Evolutionary conservation across 2,113 vertebrate species (phyloP).

Genomic region (Marcusenius ussheri): DNA sequence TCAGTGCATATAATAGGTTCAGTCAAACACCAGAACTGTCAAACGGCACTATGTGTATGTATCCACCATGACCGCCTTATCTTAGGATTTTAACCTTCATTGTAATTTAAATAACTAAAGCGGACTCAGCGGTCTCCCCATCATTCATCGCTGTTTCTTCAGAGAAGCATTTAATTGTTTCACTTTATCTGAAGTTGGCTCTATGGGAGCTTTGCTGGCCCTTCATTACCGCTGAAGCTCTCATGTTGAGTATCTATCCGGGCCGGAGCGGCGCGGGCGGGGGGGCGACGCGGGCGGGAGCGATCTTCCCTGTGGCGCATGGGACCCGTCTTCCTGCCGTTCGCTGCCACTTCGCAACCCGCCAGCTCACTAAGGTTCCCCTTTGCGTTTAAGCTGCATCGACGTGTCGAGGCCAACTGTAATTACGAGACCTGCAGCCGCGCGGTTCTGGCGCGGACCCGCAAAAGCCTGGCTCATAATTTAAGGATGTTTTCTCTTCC

Average conservation of each 20-base stretch:
- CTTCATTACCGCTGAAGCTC: background rate
- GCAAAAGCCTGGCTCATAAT: too few relatives aligned
- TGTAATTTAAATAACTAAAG: background rate
- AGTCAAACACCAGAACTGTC: background rate
- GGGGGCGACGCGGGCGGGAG: background rate
- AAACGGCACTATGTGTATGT: background rate
- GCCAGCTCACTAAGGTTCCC: slow-evolving; percentile 14
- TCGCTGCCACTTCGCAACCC: slow-evolving; percentile 11
- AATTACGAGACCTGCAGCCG: background rate
- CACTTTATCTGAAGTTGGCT: background rate
- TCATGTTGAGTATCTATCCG: background rate
- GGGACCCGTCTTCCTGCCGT: background rate
- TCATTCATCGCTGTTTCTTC: slow-evolving; percentile 8
- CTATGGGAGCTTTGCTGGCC: background rate
- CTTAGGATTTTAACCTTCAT: background rate
- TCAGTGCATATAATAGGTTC: background rate
- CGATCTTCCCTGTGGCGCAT: background rate
- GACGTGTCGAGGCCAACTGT: background rate
- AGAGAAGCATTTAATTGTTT: slow-evolving; percentile 8
- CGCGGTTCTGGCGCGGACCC: background rate
- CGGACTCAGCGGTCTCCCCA: too few relatives aligned
- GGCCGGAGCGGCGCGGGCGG: too few relatives aligned
- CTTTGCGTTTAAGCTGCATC: background rate
- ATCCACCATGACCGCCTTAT: background rate
- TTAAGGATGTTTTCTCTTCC: background rate